These are phyloP conservation scores for Hestina assimilis DNA, from an alignment of 1,140 invertebrate genomes.

Conservation along the genomic window DNA sequence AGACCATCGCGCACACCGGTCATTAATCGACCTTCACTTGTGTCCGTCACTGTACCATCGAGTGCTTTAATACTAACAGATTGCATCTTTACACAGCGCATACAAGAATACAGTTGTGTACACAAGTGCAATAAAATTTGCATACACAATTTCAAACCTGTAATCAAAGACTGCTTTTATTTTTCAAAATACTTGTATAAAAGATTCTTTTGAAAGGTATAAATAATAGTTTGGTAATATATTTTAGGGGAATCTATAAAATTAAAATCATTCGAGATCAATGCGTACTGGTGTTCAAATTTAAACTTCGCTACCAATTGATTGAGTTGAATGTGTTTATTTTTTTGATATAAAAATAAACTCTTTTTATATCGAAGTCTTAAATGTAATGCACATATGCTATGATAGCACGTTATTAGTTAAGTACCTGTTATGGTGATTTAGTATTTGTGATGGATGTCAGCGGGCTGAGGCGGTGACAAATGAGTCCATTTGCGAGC, in stretches of 20 bases:
- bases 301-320: no score
- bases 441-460: constrained; percentile 9
- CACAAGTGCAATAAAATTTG: no score
- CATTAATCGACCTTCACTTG: constrained; percentile 29
- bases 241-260: no score
- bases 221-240: no score
- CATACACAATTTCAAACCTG: no score
- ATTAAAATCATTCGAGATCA: no score
- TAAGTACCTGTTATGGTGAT: background rate
- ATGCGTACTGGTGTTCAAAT: no score
- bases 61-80: background rate
- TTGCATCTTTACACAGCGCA: background rate
- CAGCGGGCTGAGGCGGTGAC: constrained; percentile 8
- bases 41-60: constrained; percentile 8
- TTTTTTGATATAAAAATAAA: background rate
- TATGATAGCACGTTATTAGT: background rate
- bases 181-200: no score
- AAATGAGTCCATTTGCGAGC: constrained; percentile 8
- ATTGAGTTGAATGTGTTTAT: no score
- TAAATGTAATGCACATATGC: background rate
- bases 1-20: constrained; percentile 25
- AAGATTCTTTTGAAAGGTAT: no score
- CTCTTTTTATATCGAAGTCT: background rate
- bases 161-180: no score
- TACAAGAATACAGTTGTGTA: background rate